Base-by-base conservation (phyloP, 2,113 vertebrate genomes). In the Neopipo cinnamomea region DNA sequence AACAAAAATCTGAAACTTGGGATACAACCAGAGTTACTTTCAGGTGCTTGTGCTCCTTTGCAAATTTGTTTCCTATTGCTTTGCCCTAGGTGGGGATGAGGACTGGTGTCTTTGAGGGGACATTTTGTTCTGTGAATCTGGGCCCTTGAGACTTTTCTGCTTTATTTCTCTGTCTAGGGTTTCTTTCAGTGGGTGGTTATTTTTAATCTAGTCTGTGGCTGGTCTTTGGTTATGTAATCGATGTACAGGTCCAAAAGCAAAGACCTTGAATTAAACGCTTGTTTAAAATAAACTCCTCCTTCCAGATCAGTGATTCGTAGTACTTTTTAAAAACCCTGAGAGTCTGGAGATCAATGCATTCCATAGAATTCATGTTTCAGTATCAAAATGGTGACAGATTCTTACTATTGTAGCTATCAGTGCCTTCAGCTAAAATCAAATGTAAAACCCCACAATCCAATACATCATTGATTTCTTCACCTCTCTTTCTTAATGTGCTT, bases 391-490 rank as follows among this genome's bases (percentile, higher is more conserved):
- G 61, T 84, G 61, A 50, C 56, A 87, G 44, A 85, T 72, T 77
- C 56, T 91, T 84, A 66, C 24, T 81, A 14, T 70, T 87, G 76
- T 53, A 78, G 18, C 39, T 75, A 49, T 74, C 56, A 58, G 47
- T 50, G 42, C 87, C 73, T 73, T 92, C 77, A 52, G 61, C 33
- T 77, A 27, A 89, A 93, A 89, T 86, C 0, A 2, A 93, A 91
- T 61, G 58, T 41, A 53, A 68, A 94, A 21, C 1, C 21, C n/a
- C 24, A 56, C 49, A 81, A 65, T 73, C 41, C 59, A 90, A 81
- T 62, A 42, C 18, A 49, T 68, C 30, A 93, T 91, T 62, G 67
- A 96, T 90, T 97, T 96, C 35, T 77, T 88, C 68, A 82, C 30
- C 56, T 58, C 22, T 68, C 16, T 72, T 78, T 84, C 66, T 90